phyloP scores from a whole-genome alignment of 2,113 vertebrate genomes.

The Paramormyrops kingsleyae region DNA sequence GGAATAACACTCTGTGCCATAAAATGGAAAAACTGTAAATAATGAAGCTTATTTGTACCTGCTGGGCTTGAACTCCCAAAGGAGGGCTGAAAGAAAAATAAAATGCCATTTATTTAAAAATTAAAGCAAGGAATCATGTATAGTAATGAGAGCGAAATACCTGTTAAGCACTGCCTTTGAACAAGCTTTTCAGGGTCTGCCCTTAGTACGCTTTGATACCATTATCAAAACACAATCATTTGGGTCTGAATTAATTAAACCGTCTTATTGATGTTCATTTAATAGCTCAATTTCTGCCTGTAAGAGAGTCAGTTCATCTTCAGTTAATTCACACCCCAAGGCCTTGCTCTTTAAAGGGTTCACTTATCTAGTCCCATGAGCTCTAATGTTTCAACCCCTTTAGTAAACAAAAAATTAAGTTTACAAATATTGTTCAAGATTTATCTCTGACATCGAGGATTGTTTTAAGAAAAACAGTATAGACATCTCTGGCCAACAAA shows the following conservation, averaged over 20 bases:
- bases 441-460: background rate
- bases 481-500: background rate
- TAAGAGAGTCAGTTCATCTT: background rate
- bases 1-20: background rate
- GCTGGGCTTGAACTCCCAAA: conserved; percentile 76
- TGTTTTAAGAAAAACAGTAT: background rate
- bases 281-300: background rate
- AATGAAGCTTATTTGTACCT: background rate
- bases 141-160: background rate
- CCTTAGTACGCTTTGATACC: background rate
- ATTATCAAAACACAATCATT: background rate
- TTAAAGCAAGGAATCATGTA: background rate
- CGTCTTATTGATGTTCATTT: background rate
- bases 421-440: background rate
- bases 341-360: background rate
- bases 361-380: background rate
- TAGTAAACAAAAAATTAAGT: background rate
- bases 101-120: conserved; percentile 21
- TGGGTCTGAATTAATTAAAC: background rate
- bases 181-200: background rate
- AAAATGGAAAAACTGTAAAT: background rate
- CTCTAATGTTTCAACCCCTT: background rate
- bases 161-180: background rate
- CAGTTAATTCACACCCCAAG: background rate
- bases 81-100: conserved; percentile 59